phyloP scores from a whole-genome alignment of 2,888 invertebrate species.

The Apamea monoglypha region DNA sequence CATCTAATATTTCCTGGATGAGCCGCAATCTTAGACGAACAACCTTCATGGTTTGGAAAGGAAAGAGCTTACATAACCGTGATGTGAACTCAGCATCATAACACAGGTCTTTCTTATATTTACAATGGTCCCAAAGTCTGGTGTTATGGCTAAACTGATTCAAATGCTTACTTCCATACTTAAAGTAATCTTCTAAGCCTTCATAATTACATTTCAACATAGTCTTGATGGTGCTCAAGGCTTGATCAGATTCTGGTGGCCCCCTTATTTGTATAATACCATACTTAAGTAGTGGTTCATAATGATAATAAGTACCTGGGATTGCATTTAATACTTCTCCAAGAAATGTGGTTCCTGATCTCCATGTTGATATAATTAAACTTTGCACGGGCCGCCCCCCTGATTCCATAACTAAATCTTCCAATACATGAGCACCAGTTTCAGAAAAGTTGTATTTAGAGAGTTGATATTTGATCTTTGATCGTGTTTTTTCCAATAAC shows the following conservation, averaged over 20 bases:
- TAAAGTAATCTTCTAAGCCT: constrained; percentile 93
- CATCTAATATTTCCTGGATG: constrained; percentile 93
- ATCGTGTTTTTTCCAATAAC: constrained; percentile 82
- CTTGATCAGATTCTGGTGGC: constrained; percentile 92
- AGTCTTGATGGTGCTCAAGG: constrained; percentile 92
- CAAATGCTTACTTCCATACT: constrained; percentile 93
- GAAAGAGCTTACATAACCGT: constrained; percentile 95
- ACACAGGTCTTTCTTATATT: constrained; percentile 88
- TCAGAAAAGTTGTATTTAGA: constrained; percentile 81
- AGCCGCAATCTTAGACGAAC: constrained; percentile 94
- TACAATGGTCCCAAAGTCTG: constrained; percentile 95
- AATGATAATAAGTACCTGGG: constrained; percentile 97
- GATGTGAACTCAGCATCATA: constrained; percentile 92
- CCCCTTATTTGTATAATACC: constrained; percentile 95
- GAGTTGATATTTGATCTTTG: constrained; percentile 83
- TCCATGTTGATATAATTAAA: constrained; percentile 96
- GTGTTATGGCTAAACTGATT: constrained; percentile 96
- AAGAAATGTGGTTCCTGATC: constrained; percentile 97
- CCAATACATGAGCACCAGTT: constrained; percentile 88
- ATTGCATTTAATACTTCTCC: constrained; percentile 96
- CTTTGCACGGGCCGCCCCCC: constrained; percentile 94
- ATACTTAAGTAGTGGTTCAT: constrained; percentile 96
- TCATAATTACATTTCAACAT: constrained; percentile 94
- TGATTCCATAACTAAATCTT: constrained; percentile 92
- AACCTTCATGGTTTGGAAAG: constrained; percentile 97